Evolutionary conservation across 2,888 invertebrate species (phyloP), one percentile per base, ranked within the genome.

Genomic region (Balanococcus diminutus): DNA sequence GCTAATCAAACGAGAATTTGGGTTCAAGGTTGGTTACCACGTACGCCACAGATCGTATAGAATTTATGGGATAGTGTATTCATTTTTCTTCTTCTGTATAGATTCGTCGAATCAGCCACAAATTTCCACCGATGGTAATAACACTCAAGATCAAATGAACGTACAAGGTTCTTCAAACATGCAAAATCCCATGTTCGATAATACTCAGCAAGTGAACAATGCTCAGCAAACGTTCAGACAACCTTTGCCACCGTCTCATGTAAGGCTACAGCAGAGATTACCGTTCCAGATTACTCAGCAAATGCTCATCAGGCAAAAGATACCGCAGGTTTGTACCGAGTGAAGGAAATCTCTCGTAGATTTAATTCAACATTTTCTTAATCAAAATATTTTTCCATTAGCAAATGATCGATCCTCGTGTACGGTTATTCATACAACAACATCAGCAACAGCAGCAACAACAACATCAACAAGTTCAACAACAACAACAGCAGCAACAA

Each of bases 211-310:
- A 67, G 89, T 88, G 56, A 85, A 81, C 25, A 56, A 61, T 28
- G 75, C 86, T 22, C 86, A 87, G 67, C 87, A 86, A 75, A 94
- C 93, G 39, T 94, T 94, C 90, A 92, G 94, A 11, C 94, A 94
- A 88, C 94, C 94, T 11, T 90, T 94, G 88, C 94, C 94, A 11
- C 92, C 92, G 39, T 91, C 91, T 87, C 91, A 91, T 72, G 90
- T 91, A 8, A 90, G 92, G 88, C 91, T 92, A 8, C 56, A 19
- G n/a, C 90, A 92, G 87, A 91, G 92, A 16, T 87, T 86, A 32
- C 85, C 87, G 11, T 86, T 87, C 25, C 87, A 84, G 81, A 85
- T 87, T 86, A 86, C 83, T 86, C 36, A 87, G 9, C 89, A 88
- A 61, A 88, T 89, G 79, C 87, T 89, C 3, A 87, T 88, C 51